A percentile compares a stretch with the other conserved stretches of the same genome.
These are phyloP conservation scores for Calliphora vomitoria DNA, from an alignment of 2,888 invertebrate species.

Conservation along the genomic window DNA sequence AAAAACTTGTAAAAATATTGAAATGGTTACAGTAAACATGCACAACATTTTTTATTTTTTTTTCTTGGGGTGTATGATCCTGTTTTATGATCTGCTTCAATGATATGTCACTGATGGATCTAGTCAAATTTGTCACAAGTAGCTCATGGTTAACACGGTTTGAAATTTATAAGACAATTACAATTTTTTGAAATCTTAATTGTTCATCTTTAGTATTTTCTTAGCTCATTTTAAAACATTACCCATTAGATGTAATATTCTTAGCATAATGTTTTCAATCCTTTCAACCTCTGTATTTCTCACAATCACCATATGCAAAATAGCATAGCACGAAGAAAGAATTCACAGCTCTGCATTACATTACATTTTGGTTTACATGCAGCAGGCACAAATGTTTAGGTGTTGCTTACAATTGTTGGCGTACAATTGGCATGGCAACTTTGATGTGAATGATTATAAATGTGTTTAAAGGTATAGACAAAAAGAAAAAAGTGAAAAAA, in stretches of 20 bases:
- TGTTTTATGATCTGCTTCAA: no score
- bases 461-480: conserved; percentile 22
- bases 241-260: neutral
- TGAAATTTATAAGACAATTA: no score
- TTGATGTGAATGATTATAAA: conserved; percentile 70
- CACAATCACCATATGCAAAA: neutral
- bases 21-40: no score
- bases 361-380: conserved; percentile 15
- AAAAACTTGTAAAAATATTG: no score
- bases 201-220: no score
- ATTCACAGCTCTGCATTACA: conserved; percentile 15
- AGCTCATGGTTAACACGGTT: no score
- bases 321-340: neutral
- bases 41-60: no score
- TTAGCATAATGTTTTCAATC: neutral
- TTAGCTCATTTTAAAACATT: no score
- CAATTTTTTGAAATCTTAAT: no score
- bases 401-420: conserved; percentile 69
- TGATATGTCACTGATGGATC: no score
- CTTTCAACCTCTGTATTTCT: conserved; percentile 10
- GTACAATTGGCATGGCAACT: conserved; percentile 61
- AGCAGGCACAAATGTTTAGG: conserved; percentile 53
- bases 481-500: neutral
- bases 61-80: no score
- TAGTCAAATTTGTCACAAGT: no score